Base-by-base conservation (phyloP, 2,797 vertebrate genomes). In the Paedocypris micromegethes region DNA sequence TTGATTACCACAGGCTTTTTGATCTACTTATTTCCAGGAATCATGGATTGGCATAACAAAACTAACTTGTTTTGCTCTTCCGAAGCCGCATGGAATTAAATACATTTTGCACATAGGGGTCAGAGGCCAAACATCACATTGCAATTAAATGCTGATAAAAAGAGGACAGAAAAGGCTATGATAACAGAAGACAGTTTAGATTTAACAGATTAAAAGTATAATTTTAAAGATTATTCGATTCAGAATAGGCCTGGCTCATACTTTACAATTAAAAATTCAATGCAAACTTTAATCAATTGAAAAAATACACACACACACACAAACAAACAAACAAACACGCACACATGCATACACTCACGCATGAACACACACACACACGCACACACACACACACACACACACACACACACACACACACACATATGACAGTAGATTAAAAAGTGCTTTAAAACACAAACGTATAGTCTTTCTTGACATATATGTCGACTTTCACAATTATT, bases 1-100 rank as follows among this genome's bases (percentile, higher is more conserved):
- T 58, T 66, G 74, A 76, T 72, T 73, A 73, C 62, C 58, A 57
- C 54, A 62, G 6, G 54, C 72, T 63, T 69, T 64, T 70, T 70
- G 67, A 49, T 70, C 73, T 73, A 62, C 66, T 56, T 60, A 40
- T 9, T 37, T 52, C 47, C 0, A 44, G 55, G 68, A 63, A 81
- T 64, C 54, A 0, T 46, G 47, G 58, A 64, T 50, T 52, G 38
- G n/a, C 68, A 62, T 23, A 55, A 56, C 45, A 56, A 56, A 53
- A 56, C 52, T 55, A 63, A 6, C 40, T 70, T 63, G 59, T 46
- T 64, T 64, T 70, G 53, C 58, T 55, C 52, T 23, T 51, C 50
- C 5, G 46, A 51, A 56, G 23, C 51, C 9, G 45, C 7, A n/a
- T 39, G 57, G 60, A 70, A 51, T 52, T 44, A 23, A 59, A 49